phyloP scores from a whole-genome alignment of 2,797 vertebrate species.

The Rhinophrynus dorsalis region DNA sequence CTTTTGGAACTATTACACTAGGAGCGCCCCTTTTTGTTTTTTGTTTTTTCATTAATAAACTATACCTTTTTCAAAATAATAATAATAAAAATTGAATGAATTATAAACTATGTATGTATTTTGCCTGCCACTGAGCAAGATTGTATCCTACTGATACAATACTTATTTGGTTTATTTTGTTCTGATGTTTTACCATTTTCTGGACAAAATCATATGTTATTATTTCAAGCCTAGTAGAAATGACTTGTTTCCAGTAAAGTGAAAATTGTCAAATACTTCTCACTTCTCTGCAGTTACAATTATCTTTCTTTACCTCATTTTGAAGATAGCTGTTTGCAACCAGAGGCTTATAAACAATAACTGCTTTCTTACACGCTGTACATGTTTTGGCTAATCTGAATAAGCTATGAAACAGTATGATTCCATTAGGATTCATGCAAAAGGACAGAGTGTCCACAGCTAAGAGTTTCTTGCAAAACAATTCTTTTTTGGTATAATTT shows the following conservation, averaged over 20 bases:
- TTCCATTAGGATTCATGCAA: slow-evolving; percentile 35
- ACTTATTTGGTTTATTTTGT: slow-evolving; percentile 43
- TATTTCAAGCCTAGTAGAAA: not conserved
- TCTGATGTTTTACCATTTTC: slow-evolving; percentile 21
- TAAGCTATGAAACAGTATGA: slow-evolving; percentile 47
- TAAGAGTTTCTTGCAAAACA: slow-evolving; percentile 41
- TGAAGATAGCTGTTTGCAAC: slow-evolving; percentile 52
- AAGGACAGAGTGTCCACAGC: slow-evolving; percentile 39
- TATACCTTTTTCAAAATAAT: no score
- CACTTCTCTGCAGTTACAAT: slow-evolving; percentile 12
- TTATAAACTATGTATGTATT: no score
- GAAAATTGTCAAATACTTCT: not conserved
- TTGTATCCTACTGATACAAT: no score
- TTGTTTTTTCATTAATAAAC: no score
- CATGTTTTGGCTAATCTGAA: slow-evolving; percentile 49
- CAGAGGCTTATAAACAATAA: slow-evolving; percentile 46
- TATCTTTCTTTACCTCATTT: slow-evolving; percentile 49
- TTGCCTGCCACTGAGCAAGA: slow-evolving; percentile 50
- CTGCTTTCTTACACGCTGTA: slow-evolving; percentile 4
- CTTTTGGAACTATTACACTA: no score
- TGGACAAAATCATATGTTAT: slow-evolving; percentile 1
- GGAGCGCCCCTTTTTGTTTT: no score
- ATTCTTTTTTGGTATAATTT: slow-evolving; percentile 50
- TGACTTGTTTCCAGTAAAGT: not conserved
- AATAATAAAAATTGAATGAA: no score